phyloP scores from a whole-genome alignment of 2,797 vertebrate genomes.

The Notolepis coatsorum region DNA sequence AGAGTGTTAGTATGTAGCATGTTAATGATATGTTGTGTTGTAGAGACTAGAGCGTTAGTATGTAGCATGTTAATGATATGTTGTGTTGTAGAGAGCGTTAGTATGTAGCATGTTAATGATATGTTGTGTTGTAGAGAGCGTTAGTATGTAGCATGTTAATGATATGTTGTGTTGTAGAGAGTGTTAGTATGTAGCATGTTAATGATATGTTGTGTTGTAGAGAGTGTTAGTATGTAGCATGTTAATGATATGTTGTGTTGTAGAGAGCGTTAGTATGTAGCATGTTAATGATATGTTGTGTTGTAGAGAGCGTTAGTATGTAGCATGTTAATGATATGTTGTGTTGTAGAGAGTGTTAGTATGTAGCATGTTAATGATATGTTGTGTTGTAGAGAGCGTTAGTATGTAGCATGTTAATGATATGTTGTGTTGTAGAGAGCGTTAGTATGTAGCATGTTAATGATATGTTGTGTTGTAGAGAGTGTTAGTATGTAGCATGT shows the following conservation, averaged over 20 bases:
- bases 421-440: slow-evolving; percentile 46
- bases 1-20: slow-evolving; percentile 49
- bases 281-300: slow-evolving; percentile 67
- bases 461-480: slow-evolving; percentile 55
- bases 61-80: slow-evolving; percentile 68
- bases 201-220: slow-evolving; percentile 63
- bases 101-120: slow-evolving; percentile 67
- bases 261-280: slow-evolving; percentile 36
- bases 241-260: slow-evolving; percentile 65
- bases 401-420: slow-evolving; percentile 67
- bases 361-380: slow-evolving; percentile 68
- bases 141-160: slow-evolving; percentile 65
- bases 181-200: slow-evolving; percentile 56
- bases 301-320: slow-evolving; percentile 39
- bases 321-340: slow-evolving; percentile 68
- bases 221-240: slow-evolving; percentile 49
- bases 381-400: slow-evolving; percentile 43
- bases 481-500: slow-evolving; percentile 52
- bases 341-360: slow-evolving; percentile 37
- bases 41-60: slow-evolving; percentile 22
- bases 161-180: slow-evolving; percentile 50
- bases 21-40: slow-evolving; percentile 65
- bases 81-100: slow-evolving; percentile 39
- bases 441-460: slow-evolving; percentile 62
- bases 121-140: slow-evolving; percentile 45